Evolutionary conservation across 2,888 invertebrate genomes (phyloP), one percentile per base, ranked within the genome.

Genomic region (Julus scandinavius): DNA sequence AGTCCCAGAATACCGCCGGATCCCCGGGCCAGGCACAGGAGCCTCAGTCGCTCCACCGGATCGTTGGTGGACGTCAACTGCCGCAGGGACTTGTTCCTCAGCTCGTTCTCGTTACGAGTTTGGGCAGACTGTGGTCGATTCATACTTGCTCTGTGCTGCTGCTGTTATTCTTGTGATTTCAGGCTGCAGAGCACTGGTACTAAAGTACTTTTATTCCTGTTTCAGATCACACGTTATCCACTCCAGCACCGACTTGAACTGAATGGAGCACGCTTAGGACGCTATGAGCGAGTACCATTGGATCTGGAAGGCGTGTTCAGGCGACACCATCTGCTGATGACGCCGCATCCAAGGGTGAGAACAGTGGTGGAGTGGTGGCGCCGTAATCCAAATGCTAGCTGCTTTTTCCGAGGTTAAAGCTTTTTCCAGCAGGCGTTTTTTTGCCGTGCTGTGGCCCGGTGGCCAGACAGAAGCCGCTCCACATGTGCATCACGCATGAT

Each of bases 1-100:
- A 99, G 93, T 1, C 96, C 96, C 91, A 98, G 94, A 91, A 99
- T 97, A 88, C 98, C 98, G 45, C 94, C 95, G 49, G 97, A 96
- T 38, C 98, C 99, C 89, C 98, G 94, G 0, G 96, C 94, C 88
- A 98, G 94, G 92, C 98, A 98, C 90, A 96, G 93, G 90, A 97
- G 93, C 87, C 98, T 94, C 90, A 99, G 93, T 91, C 95, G 95
- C 93, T 98, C 96, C 89, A 98, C 92, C 0, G 97, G 95, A 92
- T 98, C 97, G 89, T 94, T 95, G 38, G 96, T 93, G 87, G 93
- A 93, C 89, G 94, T 92, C 88, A 96, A 92, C 89, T 91, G 90
- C 40, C 96, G 94, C 80, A 94, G 93, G 89, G 96, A 95, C 93
- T 95, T 95, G 92, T 95, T 94, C 91, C 96, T 95, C 93, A 98